phyloP scores from a whole-genome alignment of 2,113 vertebrate genomes.

The Mustela nigripes region DNA sequence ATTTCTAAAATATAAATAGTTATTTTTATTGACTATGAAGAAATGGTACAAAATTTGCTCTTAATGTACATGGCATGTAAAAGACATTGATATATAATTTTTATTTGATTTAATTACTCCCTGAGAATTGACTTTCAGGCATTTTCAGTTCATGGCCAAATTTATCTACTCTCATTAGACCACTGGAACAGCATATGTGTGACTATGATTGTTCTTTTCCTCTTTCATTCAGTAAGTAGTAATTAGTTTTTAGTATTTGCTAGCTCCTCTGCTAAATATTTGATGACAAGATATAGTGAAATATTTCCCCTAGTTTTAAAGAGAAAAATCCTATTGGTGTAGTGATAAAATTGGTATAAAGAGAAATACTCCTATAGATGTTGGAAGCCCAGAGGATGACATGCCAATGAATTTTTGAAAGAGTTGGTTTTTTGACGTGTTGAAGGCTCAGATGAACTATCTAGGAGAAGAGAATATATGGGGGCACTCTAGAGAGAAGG shows the following conservation, averaged over 20 bases:
- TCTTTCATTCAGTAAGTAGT: not conserved
- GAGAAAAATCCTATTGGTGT: not conserved
- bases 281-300: not conserved
- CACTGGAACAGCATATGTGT: not conserved
- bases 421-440: not conserved
- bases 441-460: not conserved
- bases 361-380: not conserved
- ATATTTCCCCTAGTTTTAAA: not conserved
- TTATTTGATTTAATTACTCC: not conserved
- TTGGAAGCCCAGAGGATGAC: not conserved
- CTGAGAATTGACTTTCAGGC: not conserved
- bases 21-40: constrained; percentile 13
- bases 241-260: not conserved
- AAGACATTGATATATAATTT: not conserved
- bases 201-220: not conserved
- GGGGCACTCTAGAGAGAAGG: not conserved
- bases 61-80: not conserved
- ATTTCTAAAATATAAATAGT: constrained; percentile 8
- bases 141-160: not conserved
- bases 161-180: not conserved
- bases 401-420: not conserved
- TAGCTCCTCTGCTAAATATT: not conserved
- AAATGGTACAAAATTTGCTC: not conserved
- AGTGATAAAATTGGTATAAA: not conserved
- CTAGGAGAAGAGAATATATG: not conserved